Base-by-base conservation (phyloP, 2,113 vertebrate genomes). In the Manacus vitellinus region DNA sequence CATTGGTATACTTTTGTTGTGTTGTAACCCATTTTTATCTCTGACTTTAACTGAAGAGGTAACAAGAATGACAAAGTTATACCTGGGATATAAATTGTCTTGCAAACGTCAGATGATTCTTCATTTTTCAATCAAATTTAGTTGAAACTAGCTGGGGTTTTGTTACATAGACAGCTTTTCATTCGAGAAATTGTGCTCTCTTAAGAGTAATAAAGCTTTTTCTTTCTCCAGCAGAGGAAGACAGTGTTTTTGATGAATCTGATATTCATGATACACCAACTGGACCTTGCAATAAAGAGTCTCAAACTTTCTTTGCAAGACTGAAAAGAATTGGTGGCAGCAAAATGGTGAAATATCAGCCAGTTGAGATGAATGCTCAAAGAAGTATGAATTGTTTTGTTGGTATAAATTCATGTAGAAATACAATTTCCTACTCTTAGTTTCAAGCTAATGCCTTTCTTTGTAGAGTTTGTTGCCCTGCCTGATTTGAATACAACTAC, bases 181-280 rank as follows among this genome's bases (percentile, higher is more conserved):
- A 39, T 84, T 87, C 35, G 78, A 72, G 94, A 90, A 86, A 96
- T 91, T 95, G 58, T 79, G 92, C 61, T 92, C 81, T 96, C 83
- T 84, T 77, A 95, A 95, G 93, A 97, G 75, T 97, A 98, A 98
- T 97, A 94, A 97, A 86, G 73, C 84, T 96, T 92, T 95, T 97
- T 97, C 77, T 97, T 97, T 97, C 95, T 91, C 92, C 96, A 97
- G 97, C 98, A 99, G 99, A 99, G 96, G 99, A 99, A 98, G 99
- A 99, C 98, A 99, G 99, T 95, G 99, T 99, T 89, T 99, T 99
- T 95, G 99, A 99, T 98, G 99, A 99, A 98, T 99, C 99, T 89
- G 99, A 99, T 93, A 98, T 99, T 97, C 99, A 99, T 88, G 99
- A 99, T 97, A 99, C 99, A 55, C 99, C 99, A 88, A 99, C 99